A percentile compares a stretch with the other conserved stretches of the same genome.
phyloP scores from a whole-genome alignment of 2,888 invertebrate genomes.

The Drosophila imparisetae region DNA sequence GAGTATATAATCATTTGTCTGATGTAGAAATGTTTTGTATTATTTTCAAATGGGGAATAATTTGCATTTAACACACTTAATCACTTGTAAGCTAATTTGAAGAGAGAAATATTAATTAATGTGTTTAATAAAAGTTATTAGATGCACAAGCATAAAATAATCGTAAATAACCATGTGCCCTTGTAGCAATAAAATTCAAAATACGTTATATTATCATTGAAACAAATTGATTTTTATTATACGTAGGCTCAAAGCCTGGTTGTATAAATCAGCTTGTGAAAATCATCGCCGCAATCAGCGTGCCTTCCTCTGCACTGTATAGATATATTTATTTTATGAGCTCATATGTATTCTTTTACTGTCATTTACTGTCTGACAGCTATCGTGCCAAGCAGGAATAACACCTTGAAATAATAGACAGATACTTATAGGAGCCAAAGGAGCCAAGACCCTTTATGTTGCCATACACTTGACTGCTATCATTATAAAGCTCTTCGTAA shows the following conservation, averaged over 20 bases:
- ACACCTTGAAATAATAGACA: slow-evolving; percentile 3
- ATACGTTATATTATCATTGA: background rate
- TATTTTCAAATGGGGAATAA: background rate
- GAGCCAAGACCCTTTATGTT: background rate
- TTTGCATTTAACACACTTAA: background rate
- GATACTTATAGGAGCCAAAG: background rate
- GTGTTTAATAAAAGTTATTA: background rate
- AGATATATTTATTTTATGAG: no score
- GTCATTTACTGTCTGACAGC: background rate
- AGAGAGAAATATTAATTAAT: background rate
- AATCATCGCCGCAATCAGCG: background rate
- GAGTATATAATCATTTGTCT: background rate
- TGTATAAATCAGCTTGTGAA: background rate
- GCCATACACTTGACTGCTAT: slow-evolving; percentile 11
- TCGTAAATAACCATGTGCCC: background rate
- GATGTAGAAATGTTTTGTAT: background rate
- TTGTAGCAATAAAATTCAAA: background rate
- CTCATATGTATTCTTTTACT: background rate
- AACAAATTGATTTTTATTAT: background rate
- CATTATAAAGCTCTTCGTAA: slow-evolving; percentile 12
- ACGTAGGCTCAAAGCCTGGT: background rate
- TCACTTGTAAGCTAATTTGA: background rate
- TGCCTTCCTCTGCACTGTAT: background rate
- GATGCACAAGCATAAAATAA: background rate
- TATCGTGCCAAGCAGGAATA: slow-evolving; percentile 5